Evolutionary conservation across 53 echinoderm and acorn worm species (phyloP), one percentile per base, ranked within the genome.

Genomic region (Luidia sarsii): DNA sequence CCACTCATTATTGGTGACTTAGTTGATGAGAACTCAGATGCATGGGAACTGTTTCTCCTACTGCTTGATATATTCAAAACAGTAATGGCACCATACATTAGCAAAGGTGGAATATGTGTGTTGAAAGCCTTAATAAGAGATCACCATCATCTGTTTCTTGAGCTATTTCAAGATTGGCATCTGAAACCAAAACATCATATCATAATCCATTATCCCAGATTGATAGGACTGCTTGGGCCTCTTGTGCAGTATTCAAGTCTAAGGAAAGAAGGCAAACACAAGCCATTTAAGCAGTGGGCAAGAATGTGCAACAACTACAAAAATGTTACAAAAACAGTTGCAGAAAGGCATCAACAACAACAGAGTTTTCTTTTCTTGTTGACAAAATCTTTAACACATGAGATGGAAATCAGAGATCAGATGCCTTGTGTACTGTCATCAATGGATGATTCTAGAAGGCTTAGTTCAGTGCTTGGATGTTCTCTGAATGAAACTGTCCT

Each of bases 101-200:
- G n/a, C 30, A 66, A n/a, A 46, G 90, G 71, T 6, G 85, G 70
- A n/a, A 74, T 50, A 72, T 25, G 41, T 7, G 80, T 71, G 27
- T 54, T 85, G 13, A 67, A 81, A 21, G 84, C 83, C 32, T 67
- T 86, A 16, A 73, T 86, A 20, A 23, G 18, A 50, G 75, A 81
- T 39, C 90, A 90, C 54, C 90, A 85, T 56, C 33, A 50, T 22
- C 62, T 86, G 1, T 86, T 39, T 52, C 41, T 90, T 20, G 36
- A 86, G 43, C 64, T 86, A 3, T 86, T 86, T 60, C 86, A 64
- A 15, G 52, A 61, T 7, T 24, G 66, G 8, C 72, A 90, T 67
- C 62, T 90, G 1, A 81, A 70, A 11, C 90, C 86, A 1, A 90
- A 90, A 19, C 86, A 86, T 39, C 90, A 90, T 53, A 65, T 71